Base-by-base conservation (phyloP, 2,113 vertebrate species). In the Dromas ardeola region DNA sequence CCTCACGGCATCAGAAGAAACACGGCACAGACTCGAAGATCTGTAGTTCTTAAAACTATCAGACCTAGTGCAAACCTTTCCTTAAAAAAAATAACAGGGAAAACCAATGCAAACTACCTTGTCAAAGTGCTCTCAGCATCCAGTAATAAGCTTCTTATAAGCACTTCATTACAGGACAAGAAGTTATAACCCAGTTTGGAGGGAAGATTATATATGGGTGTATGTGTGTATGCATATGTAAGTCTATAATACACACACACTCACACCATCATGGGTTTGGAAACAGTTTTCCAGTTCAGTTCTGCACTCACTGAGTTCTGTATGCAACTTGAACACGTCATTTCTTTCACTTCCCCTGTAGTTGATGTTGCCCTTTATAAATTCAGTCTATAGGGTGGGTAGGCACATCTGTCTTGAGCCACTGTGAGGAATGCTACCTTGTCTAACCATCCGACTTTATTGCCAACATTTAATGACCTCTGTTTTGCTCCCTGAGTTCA, bases 401-500 rank as follows among this genome's bases (percentile, higher is more conserved):
- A 42, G 29, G 21, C 22, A 55, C 26, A 32, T 14, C 47, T 30
- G 42, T 13, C 45, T 30, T 10, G 50, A 59, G 34, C 50, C 78
- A 23, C 66, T 49, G 40, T 18, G 26, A 84, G 22, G 18, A 62
- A 89, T 0, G 30, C 11, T 42, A 13, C 55, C 43, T 56, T 53
- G 38, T 29, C 12, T 26, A 47, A 50, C 27, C 9, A 21, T 4
- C 8, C 0, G 0, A 38, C n/a, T 69, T 50, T 2, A 56, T 4
- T 30, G 55, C 9, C 53, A 73, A 69, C 53, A 80, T 25, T 27
- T n/a, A 42, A 5, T 38, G 26, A 67, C 29, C 19, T 63, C 11
- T 8, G 3, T 30, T 86, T 81, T 63, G 23, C 13, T 63, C 32
- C 22, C 30, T 0, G 4, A 59, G 16, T 49, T 71, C 18, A 16